A percentile compares a stretch with the other conserved stretches of the same genome.
phyloP scores from a whole-genome alignment of 2,888 invertebrate species.

The Drosophila colorata region DNA sequence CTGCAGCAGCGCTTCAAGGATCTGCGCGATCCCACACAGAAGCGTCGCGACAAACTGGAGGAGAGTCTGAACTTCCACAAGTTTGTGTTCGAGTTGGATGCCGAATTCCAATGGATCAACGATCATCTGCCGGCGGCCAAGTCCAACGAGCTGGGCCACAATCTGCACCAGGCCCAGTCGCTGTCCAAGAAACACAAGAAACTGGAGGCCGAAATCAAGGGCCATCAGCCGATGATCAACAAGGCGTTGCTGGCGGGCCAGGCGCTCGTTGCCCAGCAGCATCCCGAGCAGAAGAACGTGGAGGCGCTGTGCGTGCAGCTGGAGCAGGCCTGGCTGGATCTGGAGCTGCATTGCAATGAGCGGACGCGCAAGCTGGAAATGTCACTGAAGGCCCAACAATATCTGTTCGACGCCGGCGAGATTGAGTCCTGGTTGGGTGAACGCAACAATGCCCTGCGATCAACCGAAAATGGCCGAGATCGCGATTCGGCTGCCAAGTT shows the following conservation, averaged over 20 bases:
- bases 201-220: conserved; percentile 94
- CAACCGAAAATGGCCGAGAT: conserved; percentile 95
- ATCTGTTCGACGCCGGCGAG: conserved; percentile 95
- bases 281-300: conserved; percentile 93
- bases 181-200: conserved; percentile 97
- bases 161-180: conserved; percentile 96
- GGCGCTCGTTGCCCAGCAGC: conserved; percentile 90
- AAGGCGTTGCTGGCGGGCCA: conserved; percentile 93
- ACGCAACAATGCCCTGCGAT: conserved; percentile 92
- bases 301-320: conserved; percentile 90
- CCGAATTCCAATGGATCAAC: conserved; percentile 97
- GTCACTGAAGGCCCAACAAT: conserved; percentile 95
- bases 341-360: conserved; percentile 89
- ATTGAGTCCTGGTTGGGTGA: conserved; percentile 97
- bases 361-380: conserved; percentile 92
- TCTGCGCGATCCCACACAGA: conserved; percentile 90
- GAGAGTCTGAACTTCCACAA: conserved; percentile 93
- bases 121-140: conserved; percentile 94
- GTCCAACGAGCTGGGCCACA: conserved; percentile 91
- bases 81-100: conserved; percentile 96
- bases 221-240: conserved; percentile 94
- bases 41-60: conserved; percentile 91
- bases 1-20: conserved; percentile 90
- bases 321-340: conserved; percentile 90
- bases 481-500: conserved; percentile 96